Percentiles rank a stretch among this genome's conserved stretches.
phyloP scores from a whole-genome alignment of 2,888 invertebrate genomes.

The Geotrupes spiniger region DNA sequence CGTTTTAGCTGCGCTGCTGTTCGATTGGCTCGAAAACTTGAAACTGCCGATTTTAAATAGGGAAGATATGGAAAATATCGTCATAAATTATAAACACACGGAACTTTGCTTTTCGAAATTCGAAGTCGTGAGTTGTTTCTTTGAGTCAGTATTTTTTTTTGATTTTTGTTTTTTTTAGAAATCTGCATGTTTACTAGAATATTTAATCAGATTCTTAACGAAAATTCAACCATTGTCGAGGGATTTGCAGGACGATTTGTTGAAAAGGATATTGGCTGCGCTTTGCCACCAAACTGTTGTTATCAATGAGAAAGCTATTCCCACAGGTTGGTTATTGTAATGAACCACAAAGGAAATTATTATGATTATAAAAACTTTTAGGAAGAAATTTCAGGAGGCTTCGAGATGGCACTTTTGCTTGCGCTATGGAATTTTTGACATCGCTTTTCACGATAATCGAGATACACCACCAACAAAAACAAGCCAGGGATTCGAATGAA shows the following conservation, averaged over 20 bases:
- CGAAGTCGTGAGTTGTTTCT: constrained; percentile 49
- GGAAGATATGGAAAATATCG: constrained; percentile 66
- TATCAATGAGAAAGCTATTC: constrained; percentile 50
- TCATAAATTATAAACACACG: constrained; percentile 60
- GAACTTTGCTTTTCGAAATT: constrained; percentile 61
- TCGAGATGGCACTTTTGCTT: constrained; percentile 58
- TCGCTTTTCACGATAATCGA: constrained; percentile 54
- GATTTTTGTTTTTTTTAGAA: constrained; percentile 53
- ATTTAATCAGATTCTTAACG: constrained; percentile 65
- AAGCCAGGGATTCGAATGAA: constrained; percentile 11
- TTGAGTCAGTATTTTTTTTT: constrained; percentile 8
- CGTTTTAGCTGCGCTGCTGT: constrained; percentile 63
- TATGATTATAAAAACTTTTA: constrained; percentile 26
- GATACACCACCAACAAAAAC: constrained; percentile 42
- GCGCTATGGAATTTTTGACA: constrained; percentile 55
- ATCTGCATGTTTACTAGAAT: constrained; percentile 67
- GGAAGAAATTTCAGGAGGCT: constrained; percentile 53
- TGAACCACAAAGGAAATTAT: too few relatives aligned
- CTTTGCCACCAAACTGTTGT: constrained; percentile 64
- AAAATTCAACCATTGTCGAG: constrained; percentile 63
- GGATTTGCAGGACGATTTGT: constrained; percentile 58
- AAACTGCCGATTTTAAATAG: constrained; percentile 65
- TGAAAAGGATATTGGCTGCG: constrained; percentile 64
- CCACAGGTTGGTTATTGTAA: constrained; percentile 50
- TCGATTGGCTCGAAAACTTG: constrained; percentile 75